Evolutionary conservation across 1,140 invertebrate genomes (phyloP).

Genomic region (Macrosteles quadrilineatus): DNA sequence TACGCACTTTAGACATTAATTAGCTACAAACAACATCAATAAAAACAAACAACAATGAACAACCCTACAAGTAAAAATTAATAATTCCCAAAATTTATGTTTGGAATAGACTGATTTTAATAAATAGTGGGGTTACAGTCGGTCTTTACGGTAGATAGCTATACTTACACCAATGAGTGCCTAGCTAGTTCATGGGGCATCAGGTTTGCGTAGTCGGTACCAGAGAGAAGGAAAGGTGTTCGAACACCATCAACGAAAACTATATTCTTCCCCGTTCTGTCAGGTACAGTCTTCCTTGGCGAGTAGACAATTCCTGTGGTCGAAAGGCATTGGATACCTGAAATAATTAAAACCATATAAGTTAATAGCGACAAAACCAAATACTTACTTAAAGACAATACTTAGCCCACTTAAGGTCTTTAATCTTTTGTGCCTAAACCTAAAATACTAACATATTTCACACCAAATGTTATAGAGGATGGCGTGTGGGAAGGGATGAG

Average conservation of each 20-base stretch:
- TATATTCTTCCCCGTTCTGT: slow-evolving; percentile 77
- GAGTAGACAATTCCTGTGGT: slow-evolving; percentile 26
- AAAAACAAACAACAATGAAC: no score
- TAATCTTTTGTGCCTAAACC: not conserved
- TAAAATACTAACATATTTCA: not conserved
- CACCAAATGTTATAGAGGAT: not conserved
- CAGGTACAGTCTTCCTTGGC: slow-evolving; percentile 54
- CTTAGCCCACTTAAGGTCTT: not conserved
- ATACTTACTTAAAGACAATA: not conserved
- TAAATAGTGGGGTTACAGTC: no score
- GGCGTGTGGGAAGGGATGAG: no score
- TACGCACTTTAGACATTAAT: no score
- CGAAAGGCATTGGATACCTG: slow-evolving; percentile 31
- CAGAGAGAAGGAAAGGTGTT: slow-evolving; percentile 94
- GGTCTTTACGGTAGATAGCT: no score
- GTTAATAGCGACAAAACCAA: no score
- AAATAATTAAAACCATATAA: not conserved
- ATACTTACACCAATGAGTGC: slow-evolving; percentile 81
- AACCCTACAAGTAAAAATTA: no score
- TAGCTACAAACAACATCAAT: no score
- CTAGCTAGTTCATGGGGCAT: slow-evolving; percentile 96
- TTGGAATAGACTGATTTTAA: no score
- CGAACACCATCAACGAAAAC: slow-evolving; percentile 95
- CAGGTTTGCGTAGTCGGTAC: slow-evolving; percentile 88
- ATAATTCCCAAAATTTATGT: no score